Percentiles rank a stretch among this genome's conserved stretches.
Evolutionary conservation across 2,888 invertebrate species (phyloP).

Genomic region (Drosophila demipolita): DNA sequence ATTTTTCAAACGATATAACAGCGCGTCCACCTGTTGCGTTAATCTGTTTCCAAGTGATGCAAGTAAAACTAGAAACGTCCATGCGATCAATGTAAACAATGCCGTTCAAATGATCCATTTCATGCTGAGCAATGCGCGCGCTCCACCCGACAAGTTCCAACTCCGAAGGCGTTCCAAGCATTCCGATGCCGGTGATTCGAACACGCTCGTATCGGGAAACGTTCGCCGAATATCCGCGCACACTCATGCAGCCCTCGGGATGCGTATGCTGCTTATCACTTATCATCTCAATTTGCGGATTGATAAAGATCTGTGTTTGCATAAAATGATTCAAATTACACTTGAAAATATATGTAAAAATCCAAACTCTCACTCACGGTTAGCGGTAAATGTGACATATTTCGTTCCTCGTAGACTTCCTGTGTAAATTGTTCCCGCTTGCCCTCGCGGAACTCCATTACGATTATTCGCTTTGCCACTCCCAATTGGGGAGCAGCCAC

Average conservation of each 20-base stretch:
- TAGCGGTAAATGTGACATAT: constrained; percentile 87
- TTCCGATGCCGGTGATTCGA: constrained; percentile 86
- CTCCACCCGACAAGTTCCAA: constrained; percentile 88
- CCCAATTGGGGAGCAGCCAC: constrained; percentile 92
- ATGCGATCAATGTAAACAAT: constrained; percentile 90
- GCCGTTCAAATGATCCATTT: constrained; percentile 92
- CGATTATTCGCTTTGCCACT: constrained; percentile 88
- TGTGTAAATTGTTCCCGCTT: constrained; percentile 84
- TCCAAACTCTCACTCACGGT: constrained; percentile 84
- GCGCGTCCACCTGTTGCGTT: constrained; percentile 88
- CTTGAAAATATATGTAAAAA: neutral
- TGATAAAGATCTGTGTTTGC: constrained; percentile 88
- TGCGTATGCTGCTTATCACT: constrained; percentile 87
- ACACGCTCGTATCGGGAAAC: constrained; percentile 89
- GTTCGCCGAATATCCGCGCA: constrained; percentile 89
- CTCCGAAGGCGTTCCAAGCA: constrained; percentile 85
- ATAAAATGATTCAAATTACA: neutral
- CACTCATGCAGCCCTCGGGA: constrained; percentile 90
- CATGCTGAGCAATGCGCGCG: constrained; percentile 91
- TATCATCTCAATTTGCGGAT: constrained; percentile 88
- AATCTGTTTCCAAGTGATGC: constrained; percentile 87
- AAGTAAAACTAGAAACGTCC: constrained; percentile 88
- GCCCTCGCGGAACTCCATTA: constrained; percentile 87
- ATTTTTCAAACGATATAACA: constrained; percentile 86
- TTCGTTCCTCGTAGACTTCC: constrained; percentile 84